Base-by-base conservation (phyloP, 2,797 vertebrate species). In the Emys orbicularis region DNA sequence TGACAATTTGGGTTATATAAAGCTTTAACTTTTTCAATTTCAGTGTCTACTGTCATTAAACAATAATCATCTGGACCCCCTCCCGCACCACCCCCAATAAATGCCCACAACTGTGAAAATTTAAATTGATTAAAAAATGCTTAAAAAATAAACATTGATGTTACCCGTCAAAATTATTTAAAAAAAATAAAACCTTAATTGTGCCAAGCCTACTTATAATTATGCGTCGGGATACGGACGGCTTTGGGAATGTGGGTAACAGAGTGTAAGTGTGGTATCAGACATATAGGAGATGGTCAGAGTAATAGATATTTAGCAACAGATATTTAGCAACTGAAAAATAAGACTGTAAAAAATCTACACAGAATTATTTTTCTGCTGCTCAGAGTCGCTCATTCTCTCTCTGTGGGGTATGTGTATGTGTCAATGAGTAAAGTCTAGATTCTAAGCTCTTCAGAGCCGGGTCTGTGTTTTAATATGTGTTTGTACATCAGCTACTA, bases 401-500 rank as follows among this genome's bases (percentile, higher is more conserved):
- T 74, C 37, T 5, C n/a, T 72, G 19, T 3, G n/a, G 19, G n/a
- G 65, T 59, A 5, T 29, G 27, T 57, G 29, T 31, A 12, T 31
- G 57, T 31, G 29, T 13, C 15, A 74, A 44, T 44, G 18, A 74
- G 44, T 44, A 44, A 74, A 44, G 37, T 6, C 72, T 65, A n/a
- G 61, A 65, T 34, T 65, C 34, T n/a, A 16, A 61, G 8, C 12
- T 25, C 61, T 6, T 29, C 83, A 34, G 74, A 34, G 10, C 77
- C 65, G 61, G 37, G 21, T 0, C 0, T 50, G 37, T 56, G 61
- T 5, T 92, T 34, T 19, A 0, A 21, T 50, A 44, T n/a, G 65
- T 4, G 12, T 10, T 0, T 1, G 2, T 4, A 50, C 83, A 29
- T 88, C 61, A 0, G 12, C 8, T 4, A 8, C 5, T n/a, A 18